Evolutionary conservation across 2,888 invertebrate species (phyloP), one percentile per base, ranked within the genome.

Genomic region (Pseudanteris insignis): DNA sequence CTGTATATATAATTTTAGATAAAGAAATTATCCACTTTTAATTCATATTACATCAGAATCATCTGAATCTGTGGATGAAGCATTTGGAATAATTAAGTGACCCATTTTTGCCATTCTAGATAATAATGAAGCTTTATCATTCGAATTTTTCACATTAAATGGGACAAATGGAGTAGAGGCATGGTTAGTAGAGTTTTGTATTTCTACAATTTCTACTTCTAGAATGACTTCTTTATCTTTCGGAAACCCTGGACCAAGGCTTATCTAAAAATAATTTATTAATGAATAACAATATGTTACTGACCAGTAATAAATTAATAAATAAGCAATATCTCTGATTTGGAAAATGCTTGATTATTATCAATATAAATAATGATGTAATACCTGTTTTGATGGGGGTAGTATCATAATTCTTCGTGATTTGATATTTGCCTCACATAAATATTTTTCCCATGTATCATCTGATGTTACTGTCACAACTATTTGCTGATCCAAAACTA

Each of bases 81-180:
- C 63, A 61, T 77, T 81, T 2, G 83, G 82, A n/a, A 84, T 79
- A 62, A 83, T 82, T 15, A 82, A 79, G 65, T 83, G 82, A 0
- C 86, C 86, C 82, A 86, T 83, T 80, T 83, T 84, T 1, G 85
- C 84, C 81, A 86, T 84, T 64, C 86, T 78, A 5, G 83, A 81
- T 41, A 86, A 74, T 58, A 85, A 81, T 48, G 81, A 78, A 7
- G 82, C 81, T 70, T 82, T 83, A 6, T 70, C 69, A 46, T 66
- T 67, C 6, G 57, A 32, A 8, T 59, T 10, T 15, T 46, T 40
- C 47, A 67, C 64, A 9, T 41, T 14, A 12, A 6, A 37, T 13
- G 32, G 9, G 32, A 24, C 2, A n/a, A 46, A 41, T 15, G 63
- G 46, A 12, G 50, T 41, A 25, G 48, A 29, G 9, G 28, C 21